These are phyloP conservation scores for Achlya flavicornis DNA, from an alignment of 2,888 invertebrate species.

Conservation along the genomic window DNA sequence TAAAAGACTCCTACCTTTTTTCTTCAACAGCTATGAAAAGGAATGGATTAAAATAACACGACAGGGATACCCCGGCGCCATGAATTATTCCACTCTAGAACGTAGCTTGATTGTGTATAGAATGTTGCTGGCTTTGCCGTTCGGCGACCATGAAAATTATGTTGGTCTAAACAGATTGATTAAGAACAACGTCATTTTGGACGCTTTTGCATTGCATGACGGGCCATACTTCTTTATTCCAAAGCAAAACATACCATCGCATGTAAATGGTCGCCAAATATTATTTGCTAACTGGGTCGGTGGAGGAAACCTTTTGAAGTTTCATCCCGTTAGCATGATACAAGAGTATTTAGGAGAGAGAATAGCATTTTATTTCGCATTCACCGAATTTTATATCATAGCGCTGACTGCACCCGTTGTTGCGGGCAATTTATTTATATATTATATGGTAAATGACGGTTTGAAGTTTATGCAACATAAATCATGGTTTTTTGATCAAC, in stretches of 20 bases:
- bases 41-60: slow-evolving; percentile 16
- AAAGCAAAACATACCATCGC: slow-evolving; percentile 14
- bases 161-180: slow-evolving; percentile 30
- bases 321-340: slow-evolving; percentile 21
- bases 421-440: background rate
- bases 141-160: slow-evolving; percentile 28
- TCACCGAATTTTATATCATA: slow-evolving; percentile 16
- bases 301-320: slow-evolving; percentile 16
- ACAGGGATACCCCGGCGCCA: slow-evolving; percentile 25
- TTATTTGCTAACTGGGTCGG: slow-evolving; percentile 22
- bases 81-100: slow-evolving; percentile 33
- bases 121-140: slow-evolving; percentile 31
- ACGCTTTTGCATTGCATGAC: slow-evolving; percentile 35
- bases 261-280: slow-evolving; percentile 16
- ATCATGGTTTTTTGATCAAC: background rate
- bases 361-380: slow-evolving; percentile 23
- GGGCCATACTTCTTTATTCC: slow-evolving; percentile 35
- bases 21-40: slow-evolving; percentile 13
- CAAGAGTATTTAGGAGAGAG: slow-evolving; percentile 26
- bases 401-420: slow-evolving; percentile 12
- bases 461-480: background rate
- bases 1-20: slow-evolving; percentile 12
- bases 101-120: slow-evolving; percentile 35
- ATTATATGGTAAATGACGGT: background rate
- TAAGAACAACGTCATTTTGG: slow-evolving; percentile 27